These are phyloP conservation scores for Coptodon rendalli DNA, from an alignment of 2,113 vertebrate species.

Conservation along the genomic window DNA sequence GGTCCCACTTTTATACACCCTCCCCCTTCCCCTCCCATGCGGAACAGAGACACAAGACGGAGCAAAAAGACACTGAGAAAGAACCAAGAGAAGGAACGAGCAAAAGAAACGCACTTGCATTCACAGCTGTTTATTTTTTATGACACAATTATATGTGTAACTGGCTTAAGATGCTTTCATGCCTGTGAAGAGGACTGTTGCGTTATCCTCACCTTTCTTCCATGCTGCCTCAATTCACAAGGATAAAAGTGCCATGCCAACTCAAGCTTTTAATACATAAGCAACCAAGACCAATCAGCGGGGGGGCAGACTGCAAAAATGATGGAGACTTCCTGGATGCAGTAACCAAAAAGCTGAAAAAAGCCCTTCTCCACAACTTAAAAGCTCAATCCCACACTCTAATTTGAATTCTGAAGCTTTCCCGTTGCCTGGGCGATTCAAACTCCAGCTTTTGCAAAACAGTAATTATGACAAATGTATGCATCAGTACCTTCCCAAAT, in stretches of 20 bases:
- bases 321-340: neutral
- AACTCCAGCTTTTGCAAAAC: slow-evolving; percentile 53
- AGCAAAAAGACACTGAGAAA: neutral
- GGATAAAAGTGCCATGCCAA: slow-evolving; percentile 7
- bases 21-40: neutral
- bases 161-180: neutral
- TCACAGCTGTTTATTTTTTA: neutral
- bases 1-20: slow-evolving; percentile 59
- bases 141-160: neutral
- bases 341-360: slow-evolving; percentile 13
- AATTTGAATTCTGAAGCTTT: slow-evolving; percentile 53
- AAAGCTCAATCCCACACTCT: slow-evolving; percentile 38
- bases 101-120: neutral
- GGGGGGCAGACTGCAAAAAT: neutral
- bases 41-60: neutral
- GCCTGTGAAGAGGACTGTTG: neutral
- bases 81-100: neutral
- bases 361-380: slow-evolving; percentile 12
- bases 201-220: slow-evolving; percentile 11
- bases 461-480: slow-evolving; percentile 57
- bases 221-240: neutral
- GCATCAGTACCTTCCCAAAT: slow-evolving; percentile 45
- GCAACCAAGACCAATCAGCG: neutral
- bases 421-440: slow-evolving; percentile 35
- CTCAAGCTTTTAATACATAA: slow-evolving; percentile 16